Conservation (phyloP, 2,797 vertebrate genomes). For the Platyrinchus mystaceus region DNA sequence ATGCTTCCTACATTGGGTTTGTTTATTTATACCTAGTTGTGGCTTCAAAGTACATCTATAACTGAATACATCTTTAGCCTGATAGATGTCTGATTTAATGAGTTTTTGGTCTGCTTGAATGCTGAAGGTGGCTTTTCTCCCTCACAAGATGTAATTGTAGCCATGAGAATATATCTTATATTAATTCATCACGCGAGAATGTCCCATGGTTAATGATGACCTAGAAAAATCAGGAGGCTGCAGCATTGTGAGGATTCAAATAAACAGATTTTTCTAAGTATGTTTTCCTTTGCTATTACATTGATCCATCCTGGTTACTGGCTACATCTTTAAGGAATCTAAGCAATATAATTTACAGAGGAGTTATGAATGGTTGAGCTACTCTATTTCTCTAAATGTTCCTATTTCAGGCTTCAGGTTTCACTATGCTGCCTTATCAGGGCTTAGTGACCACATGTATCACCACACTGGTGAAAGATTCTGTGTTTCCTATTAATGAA, state of each 20-base stretch:
- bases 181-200: not conserved
- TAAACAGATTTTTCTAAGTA: not conserved
- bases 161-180: not conserved
- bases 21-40: not conserved
- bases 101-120: not conserved
- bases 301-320: not conserved
- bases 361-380: not conserved
- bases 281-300: not conserved
- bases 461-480: not conserved
- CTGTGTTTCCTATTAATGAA: not conserved
- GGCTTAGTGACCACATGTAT: not conserved
- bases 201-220: not conserved
- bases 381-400: not conserved
- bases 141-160: not conserved
- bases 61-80: not conserved
- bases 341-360: not conserved
- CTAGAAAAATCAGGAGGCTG: not conserved
- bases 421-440: not conserved
- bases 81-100: not conserved
- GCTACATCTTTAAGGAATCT: not conserved
- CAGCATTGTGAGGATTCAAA: not conserved
- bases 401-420: not conserved
- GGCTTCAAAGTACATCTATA: not conserved
- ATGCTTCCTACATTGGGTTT: not conserved
- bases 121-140: not conserved